Evolutionary conservation across 2,888 invertebrate species (phyloP), one percentile per base, ranked within the genome.

Genomic region (Drosophila multiciliata): DNA sequence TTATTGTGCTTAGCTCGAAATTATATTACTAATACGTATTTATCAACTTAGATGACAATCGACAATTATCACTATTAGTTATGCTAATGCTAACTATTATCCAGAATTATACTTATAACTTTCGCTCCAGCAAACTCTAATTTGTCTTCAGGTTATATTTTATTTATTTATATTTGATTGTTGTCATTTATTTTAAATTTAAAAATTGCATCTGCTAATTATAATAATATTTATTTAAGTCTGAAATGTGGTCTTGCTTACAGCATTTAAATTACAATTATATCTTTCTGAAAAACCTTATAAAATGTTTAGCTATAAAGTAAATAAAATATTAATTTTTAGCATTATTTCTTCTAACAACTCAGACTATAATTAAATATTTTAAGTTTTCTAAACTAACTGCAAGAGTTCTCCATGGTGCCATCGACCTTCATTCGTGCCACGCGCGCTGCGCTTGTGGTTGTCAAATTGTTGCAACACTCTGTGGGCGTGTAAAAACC

Each of bases 1-100:
- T 26, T 45, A 69, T 53, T 49, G 59, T 59, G 55, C 15, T 29
- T 17, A 64, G 57, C 35, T 61, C 42, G 52, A 52, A 66, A 79
- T 64, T 58, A 48, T 50, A 33, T 61, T 36, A 57, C 49, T 45
- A 40, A 23, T 23, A 49, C 52, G 15, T 58, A 38, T 26, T 20
- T 36, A 33, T 58, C 15, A 20, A 36, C 9, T 15, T 23, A 8
- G 15, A 23, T 23, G 8, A 15, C 15, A 23, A 23, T 23, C 4
- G 8, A 15, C 45, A 45, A 23, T 45, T 23, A 23, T 8, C 23
- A 23, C 23, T 23, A 23, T 23, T 45, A 23, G 45, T 45, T 45
- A 15, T 23, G 8, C 15, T 4, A 23, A 45, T 23, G 15, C 1
- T 45, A 15, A 11, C 9, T 9, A 11, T 26, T 11, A 26, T 49